Base-by-base conservation (phyloP, 1,140 invertebrate genomes). In the Achatina immaculata region DNA sequence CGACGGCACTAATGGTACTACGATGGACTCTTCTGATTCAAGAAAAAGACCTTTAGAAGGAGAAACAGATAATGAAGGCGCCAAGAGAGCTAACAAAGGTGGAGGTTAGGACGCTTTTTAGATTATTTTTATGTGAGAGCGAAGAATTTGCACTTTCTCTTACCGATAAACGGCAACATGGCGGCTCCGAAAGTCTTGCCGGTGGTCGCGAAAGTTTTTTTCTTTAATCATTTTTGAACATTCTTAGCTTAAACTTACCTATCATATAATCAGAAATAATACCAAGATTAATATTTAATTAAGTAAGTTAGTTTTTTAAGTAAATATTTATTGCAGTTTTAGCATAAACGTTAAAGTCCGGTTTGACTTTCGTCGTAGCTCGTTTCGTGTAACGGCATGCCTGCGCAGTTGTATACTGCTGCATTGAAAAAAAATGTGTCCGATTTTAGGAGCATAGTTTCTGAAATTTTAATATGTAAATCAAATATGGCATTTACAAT, bases 81-180 rank as follows among this genome's bases (percentile, higher is more conserved):
- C 95, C 83, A 96, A 96, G 92, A 94, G 95, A 91, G 96, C 95
- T 83, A 95, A 96, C 92, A 96, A 95, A 92, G 95, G 95, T 90
- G 94, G 95, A 94, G 95, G 95, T 96, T 86, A 89, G 88, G 74
- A 79, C 80, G 82, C 77, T 82, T 86, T 72, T 85, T 86, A 48
- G 79, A 81, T 82, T 81, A 43, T 87, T 81, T 83, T 81, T 79
- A 62, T 82, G 62, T 78, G 69, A 40, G 42, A 80, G 68, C 78
- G 78, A 80, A 80, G 68, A 80, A 71, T 71, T 71, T 80, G 78
- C 78, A 80, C 65, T 68, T 72, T 80, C 66, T 71, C 68, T 51
- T 71, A 72, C 72, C 48, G 68, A 72, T 71, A 68, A 80, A 80
- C 79, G 80, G 83, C 85, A 89, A 89, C 85, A 89, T 89, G 88